Evolutionary conservation across 2,888 invertebrate genomes (phyloP), one percentile per base, ranked within the genome.

Genomic region (Cerastoderma edule): DNA sequence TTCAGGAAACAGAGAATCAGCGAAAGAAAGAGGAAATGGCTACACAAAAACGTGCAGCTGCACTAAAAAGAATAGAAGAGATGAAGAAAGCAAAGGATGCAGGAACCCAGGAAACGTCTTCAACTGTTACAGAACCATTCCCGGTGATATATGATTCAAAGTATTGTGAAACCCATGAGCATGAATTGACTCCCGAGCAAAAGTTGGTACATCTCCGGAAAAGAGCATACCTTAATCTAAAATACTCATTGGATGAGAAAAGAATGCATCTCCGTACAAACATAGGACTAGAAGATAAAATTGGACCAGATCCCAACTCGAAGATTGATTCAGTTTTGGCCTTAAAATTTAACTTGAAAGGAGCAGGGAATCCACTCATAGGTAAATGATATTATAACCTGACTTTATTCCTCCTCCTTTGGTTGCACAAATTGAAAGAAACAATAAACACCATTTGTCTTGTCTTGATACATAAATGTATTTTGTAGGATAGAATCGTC

Each of bases 51-150:
- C n/a, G 39, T 0, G 16, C 19, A 13, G 35, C 60, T 60, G 60
- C 60, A n/a, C 13, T 32, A 2, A 57, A 57, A 57, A 27, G 57
- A 57, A 33, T 60, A n/a, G 60, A 60, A 60, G 24, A 60, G 33
- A 39, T 39, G 22, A 39, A 60, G 33, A 35, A 22, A 22, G 39
- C 16, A 0, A 39, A 60, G 13, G 24, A 22, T 2, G 13, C n/a
- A 1, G 27, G 10, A 24, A 24, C 19, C 13, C 8, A 24, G n/a
- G n/a, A n/a, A n/a, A n/a, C n/a, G n/a, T n/a, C n/a, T 39, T 8
- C 39, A 39, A 33, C 27, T 10, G 53, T 53, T 35, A 33, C 22
- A 24, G n/a, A 4, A 6, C n/a, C n/a, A 28, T 57, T 57, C 13
- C 57, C 57, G 22, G 8, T 32, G 3, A 32, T 57, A 1, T 57